Conservation (phyloP, 92 coral and sea anemone species). For the Umimayanthus chanpuru region DNA sequence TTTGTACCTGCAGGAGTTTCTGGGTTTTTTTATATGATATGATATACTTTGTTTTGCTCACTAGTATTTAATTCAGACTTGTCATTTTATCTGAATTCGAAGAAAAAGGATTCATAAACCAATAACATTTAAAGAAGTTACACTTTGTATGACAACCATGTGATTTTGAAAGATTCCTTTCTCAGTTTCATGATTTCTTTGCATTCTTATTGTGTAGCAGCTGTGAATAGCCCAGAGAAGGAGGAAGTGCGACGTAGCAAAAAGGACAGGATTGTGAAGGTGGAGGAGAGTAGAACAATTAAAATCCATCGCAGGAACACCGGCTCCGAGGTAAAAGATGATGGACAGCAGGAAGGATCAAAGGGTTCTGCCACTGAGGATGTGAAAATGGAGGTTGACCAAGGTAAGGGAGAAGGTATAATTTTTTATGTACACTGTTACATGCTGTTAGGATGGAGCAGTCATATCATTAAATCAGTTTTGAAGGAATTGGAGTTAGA, state of each 20-base stretch:
- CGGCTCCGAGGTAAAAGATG: constrained; percentile 15
- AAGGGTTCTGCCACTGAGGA: constrained; percentile 50
- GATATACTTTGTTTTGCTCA: background rate
- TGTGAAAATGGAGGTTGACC: constrained; percentile 64
- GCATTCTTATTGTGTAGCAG: background rate
- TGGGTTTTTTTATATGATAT: too few species aligned
- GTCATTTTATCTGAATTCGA: too few species aligned
- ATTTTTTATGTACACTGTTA: background rate
- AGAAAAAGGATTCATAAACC: too few species aligned
- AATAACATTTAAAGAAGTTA: too few species aligned
- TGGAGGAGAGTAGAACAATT: constrained; percentile 79
- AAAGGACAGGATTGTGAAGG: constrained; percentile 82
- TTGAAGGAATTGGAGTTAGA: background rate
- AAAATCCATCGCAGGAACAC: constrained; percentile 63
- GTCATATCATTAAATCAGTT: background rate
- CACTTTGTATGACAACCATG: too few species aligned
- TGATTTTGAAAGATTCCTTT: background rate
- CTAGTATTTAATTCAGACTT: background rate
- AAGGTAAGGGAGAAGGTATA: constrained; percentile 55
- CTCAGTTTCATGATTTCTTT: background rate
- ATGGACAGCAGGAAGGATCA: constrained; percentile 43
- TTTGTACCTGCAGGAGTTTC: too few species aligned
- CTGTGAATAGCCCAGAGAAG: constrained; percentile 32
- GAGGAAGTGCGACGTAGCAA: constrained; percentile 51
- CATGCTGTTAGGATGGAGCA: too few species aligned